These are phyloP conservation scores for Homalodisca vitripennis DNA, from an alignment of 1,140 invertebrate genomes.

Conservation along the genomic window DNA sequence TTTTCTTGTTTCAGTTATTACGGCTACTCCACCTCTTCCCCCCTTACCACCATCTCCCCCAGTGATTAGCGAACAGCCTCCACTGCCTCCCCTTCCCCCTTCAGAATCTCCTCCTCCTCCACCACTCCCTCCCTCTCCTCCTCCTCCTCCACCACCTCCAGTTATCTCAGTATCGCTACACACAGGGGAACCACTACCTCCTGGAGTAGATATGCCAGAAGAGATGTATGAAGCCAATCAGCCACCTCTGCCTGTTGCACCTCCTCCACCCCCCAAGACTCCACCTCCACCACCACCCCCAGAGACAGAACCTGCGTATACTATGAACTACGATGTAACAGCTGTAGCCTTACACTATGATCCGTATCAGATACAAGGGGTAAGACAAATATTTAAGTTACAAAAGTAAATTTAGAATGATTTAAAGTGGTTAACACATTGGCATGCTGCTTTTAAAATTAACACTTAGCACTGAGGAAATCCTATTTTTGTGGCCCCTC, in stretches of 20 bases:
- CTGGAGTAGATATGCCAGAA: conserved; percentile 50
- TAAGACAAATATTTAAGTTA: no score
- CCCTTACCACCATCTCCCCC: neutral
- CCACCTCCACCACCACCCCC: conserved; percentile 35
- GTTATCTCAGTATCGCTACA: conserved; percentile 7
- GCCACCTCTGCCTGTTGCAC: conserved; percentile 29
- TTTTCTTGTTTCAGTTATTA: no score
- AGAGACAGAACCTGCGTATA: conserved; percentile 38
- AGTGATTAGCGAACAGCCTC: conserved; percentile 30
- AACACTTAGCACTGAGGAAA: no score
- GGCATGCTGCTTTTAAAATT: no score
- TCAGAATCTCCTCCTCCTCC: conserved; percentile 28
- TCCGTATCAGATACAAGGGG: conserved; percentile 16
- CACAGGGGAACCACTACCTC: conserved; percentile 52
- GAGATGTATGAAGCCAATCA: neutral
- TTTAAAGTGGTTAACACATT: no score
- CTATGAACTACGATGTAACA: conserved; percentile 29
- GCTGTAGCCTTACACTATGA: neutral
- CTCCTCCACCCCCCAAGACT: conserved; percentile 29
- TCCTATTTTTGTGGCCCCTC: no score
- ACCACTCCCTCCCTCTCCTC: conserved; percentile 23
- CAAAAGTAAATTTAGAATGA: no score
- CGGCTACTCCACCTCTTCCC: conserved; percentile 29
- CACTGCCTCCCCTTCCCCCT: conserved; percentile 31
- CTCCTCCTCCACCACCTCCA: conserved; percentile 24